Evolutionary conservation across 2,113 vertebrate species (phyloP).

Genomic region (Colistium nudipinnis): DNA sequence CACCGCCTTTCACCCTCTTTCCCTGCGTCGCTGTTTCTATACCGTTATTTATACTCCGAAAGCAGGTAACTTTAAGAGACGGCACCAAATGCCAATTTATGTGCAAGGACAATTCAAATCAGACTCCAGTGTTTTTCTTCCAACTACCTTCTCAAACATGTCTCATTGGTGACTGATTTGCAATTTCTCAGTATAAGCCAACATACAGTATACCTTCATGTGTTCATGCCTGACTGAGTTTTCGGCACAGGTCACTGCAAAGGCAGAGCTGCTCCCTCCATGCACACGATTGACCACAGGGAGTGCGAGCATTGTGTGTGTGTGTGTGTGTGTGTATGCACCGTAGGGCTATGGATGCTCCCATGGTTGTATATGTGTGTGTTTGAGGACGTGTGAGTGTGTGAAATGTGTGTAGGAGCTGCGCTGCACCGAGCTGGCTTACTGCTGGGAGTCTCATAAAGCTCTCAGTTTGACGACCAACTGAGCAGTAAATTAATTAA

Average conservation of each 20-base stretch:
- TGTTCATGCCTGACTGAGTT: conserved; percentile 56
- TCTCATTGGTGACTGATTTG: not conserved
- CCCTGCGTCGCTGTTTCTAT: conserved; percentile 1
- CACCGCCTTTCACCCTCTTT: no score
- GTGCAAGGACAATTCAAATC: not conserved
- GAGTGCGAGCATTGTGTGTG: conserved; percentile 2
- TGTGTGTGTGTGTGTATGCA: conserved; percentile 3
- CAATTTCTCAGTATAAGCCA: not conserved
- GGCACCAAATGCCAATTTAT: not conserved
- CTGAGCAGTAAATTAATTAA: conserved; percentile 99
- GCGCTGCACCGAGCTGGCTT: conserved; percentile 82
- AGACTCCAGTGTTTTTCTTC: not conserved
- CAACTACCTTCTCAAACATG: not conserved
- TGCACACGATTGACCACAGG: conserved; percentile 60
- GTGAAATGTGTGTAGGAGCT: conserved; percentile 50
- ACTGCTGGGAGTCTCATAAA: conserved; percentile 97
- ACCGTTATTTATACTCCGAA: not conserved
- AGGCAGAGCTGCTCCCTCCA: conserved; percentile 82
- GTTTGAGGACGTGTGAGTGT: conserved; percentile 17
- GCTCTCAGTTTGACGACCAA: conserved; percentile 96
- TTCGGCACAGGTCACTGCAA: conserved; percentile 87
- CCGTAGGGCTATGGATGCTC: conserved; percentile 24
- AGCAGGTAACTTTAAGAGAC: not conserved
- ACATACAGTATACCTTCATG: not conserved
- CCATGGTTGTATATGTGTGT: conserved; percentile 15